Base-by-base conservation (phyloP, 1,140 invertebrate species). In the Laodelphax striatellus region DNA sequence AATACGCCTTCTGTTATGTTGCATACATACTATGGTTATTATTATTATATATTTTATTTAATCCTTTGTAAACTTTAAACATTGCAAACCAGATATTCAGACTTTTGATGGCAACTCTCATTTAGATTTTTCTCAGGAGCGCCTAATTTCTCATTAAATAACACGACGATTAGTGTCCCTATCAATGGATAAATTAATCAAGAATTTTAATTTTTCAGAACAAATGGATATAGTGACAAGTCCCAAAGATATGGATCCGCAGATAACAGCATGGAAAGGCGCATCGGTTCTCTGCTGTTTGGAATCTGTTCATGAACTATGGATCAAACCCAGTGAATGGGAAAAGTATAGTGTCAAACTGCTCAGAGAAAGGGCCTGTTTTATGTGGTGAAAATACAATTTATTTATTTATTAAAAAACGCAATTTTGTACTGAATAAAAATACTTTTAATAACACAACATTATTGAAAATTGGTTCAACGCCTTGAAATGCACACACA, bases 301-400 rank as follows among this genome's bases (percentile, higher is more conserved):
- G 46, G 94, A 97, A 73, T 92, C 93, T 0, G 89, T 92, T 0
- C 87, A 92, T 63, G 94, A 97, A 74, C 73, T 97, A 1, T 97
- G 94, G 93, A 94, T 97, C 52, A 80, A 80, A 57, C 80, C 84
- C 44, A 75, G 77, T 52, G 94, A 97, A 73, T 97, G 93, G 93
- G 81, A 85, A 62, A 87, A 85, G 61, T 83, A 81, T 70, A 91
- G 92, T 11, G 83, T 95, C 1, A 84, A 88, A 68, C 79, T 96
- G 62, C 75, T 98, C 55, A 79, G 94, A 69, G 94, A 97, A 77
- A 80, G 86, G 69, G 87, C 86, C 14, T 86, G 87, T 11, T 92
- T 92, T 70, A 87, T 86, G 65, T 87, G 86, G 85, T 88, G 60
- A 70, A 41, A 53, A 31, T n/a, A 31, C 28, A n/a, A n/a, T 9